These are phyloP conservation scores for Vimba vimba DNA, from an alignment of 2,113 vertebrate species.

Conservation along the genomic window DNA sequence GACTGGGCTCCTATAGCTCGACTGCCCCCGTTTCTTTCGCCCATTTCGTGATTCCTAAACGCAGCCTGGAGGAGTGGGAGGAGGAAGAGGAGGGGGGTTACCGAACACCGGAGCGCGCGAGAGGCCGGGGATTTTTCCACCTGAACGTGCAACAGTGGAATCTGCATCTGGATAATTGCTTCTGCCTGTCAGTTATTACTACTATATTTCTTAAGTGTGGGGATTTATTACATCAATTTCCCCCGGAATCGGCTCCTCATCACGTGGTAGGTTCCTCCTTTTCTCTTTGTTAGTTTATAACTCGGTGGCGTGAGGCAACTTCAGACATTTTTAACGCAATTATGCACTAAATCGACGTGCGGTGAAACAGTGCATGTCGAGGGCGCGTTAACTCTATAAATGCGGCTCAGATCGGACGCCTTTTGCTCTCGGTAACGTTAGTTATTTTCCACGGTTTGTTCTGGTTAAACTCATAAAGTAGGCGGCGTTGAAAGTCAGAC, in stretches of 20 bases:
- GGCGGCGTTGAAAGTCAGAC: constrained; percentile 41
- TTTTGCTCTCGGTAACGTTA: background rate
- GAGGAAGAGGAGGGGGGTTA: constrained; percentile 51
- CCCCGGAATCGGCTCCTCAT: constrained; percentile 78
- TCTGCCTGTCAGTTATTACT: constrained; percentile 5
- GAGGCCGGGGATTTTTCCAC: constrained; percentile 44
- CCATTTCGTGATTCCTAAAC: constrained; percentile 67
- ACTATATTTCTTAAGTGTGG: constrained; percentile 68
- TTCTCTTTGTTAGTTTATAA: constrained; percentile 76
- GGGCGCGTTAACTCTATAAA: background rate
- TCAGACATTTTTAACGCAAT: constrained; percentile 13
- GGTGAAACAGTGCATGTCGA: constrained; percentile 15
- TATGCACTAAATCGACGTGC: constrained; percentile 20
- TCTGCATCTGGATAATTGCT: constrained; percentile 28
- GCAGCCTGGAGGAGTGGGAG: constrained; percentile 52
- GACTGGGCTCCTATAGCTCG: constrained; percentile 53
- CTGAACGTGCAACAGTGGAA: background rate
- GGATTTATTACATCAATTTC: constrained; percentile 74
- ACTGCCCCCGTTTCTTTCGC: constrained; percentile 62
- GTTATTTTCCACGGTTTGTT: constrained; percentile 25
- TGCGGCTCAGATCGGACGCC: background rate
- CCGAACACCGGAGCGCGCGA: constrained; percentile 49
- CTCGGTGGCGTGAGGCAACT: constrained; percentile 43
- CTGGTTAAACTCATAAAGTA: constrained; percentile 40
- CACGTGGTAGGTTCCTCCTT: constrained; percentile 84